Conservation (phyloP, 37 sponge, comb jelly and placozoan species). For the Diacarnus erythraeanus region DNA sequence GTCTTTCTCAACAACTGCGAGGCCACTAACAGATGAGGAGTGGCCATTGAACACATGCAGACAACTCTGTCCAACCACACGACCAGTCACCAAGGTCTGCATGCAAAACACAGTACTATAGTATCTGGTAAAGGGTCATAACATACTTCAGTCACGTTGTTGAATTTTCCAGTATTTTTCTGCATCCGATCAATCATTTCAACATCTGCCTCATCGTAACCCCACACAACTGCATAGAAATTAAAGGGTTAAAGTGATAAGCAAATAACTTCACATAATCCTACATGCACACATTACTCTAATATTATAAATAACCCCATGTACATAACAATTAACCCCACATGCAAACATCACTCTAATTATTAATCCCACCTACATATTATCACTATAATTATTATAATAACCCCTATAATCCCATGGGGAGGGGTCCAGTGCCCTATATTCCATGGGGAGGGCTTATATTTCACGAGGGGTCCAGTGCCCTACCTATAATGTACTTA, state of each 20-base stretch:
- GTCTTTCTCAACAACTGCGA: constrained; percentile 49
- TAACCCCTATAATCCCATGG: neutral
- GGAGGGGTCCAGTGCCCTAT: too few relatives aligned
- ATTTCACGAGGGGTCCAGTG: too few relatives aligned
- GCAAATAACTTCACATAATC: too few relatives aligned
- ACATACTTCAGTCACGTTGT: neutral
- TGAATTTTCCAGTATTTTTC: neutral
- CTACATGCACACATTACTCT: too few relatives aligned
- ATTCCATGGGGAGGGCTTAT: too few relatives aligned
- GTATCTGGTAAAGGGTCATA: constrained; percentile 8
- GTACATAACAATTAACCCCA: too few relatives aligned
- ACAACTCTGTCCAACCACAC: constrained; percentile 75
- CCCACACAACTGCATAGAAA: constrained; percentile 72
- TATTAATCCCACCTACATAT: too few relatives aligned
- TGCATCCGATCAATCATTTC: constrained; percentile 35
- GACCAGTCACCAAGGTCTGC: constrained; percentile 32
- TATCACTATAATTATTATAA: neutral
- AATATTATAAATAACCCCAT: too few relatives aligned
- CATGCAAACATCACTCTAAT: too few relatives aligned
- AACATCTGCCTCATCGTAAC: constrained; percentile 59
- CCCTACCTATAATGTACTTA: constrained; percentile 19
- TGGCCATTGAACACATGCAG: constrained; percentile 48
- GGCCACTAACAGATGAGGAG: constrained; percentile 48
- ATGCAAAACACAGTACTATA: neutral
- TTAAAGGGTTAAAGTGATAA: too few relatives aligned